Evolutionary conservation across 2,888 invertebrate species (phyloP), one percentile per base, ranked within the genome.

Genomic region (Drosophila vallismaia): DNA sequence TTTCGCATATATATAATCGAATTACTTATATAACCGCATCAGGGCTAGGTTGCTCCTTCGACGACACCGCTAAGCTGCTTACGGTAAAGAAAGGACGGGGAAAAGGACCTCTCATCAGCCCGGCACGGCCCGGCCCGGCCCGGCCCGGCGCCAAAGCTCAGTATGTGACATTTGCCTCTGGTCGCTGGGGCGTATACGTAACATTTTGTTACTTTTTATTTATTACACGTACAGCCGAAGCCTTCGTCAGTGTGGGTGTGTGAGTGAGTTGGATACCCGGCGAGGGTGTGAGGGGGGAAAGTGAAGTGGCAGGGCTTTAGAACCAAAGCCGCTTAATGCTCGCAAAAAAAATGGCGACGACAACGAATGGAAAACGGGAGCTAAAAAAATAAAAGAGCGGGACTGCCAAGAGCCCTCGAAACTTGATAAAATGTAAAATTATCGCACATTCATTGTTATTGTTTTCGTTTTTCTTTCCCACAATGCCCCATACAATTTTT

Each of bases 351-450:
- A 86, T 83, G 84, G 82, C 86, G 76, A 75, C 73, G 72, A 71
- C 86, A 68, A 76, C 86, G 81, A 83, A 54, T 52, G 70, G 54
- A 24, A 28, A 69, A 53, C 42, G 52, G 50, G 59, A 50, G 28
- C 12, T 36, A n/a, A 4, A 19, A 14, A 42, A 42, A 42, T 42
- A 28, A 38, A 45, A 40, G 45, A 29, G 62, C 14, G 31, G 24
- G 8, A 12, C 63, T 66, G 54, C 55, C 24, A 44, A 49, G 44
- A 75, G 66, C 57, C 75, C 68, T 74, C 60, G 77, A 75, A 83
- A 85, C 79, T 87, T 85, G 84, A 85, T 87, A 85, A 85, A 84
- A 84, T 84, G 84, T 87, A 84, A 85, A 85, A 85, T 85, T 85
- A 85, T 85, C 87, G 86, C 86, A 77, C 87, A 82, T 82, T 85